phyloP scores from a whole-genome alignment of 2,113 vertebrate species.

The Saiga tatarica region DNA sequence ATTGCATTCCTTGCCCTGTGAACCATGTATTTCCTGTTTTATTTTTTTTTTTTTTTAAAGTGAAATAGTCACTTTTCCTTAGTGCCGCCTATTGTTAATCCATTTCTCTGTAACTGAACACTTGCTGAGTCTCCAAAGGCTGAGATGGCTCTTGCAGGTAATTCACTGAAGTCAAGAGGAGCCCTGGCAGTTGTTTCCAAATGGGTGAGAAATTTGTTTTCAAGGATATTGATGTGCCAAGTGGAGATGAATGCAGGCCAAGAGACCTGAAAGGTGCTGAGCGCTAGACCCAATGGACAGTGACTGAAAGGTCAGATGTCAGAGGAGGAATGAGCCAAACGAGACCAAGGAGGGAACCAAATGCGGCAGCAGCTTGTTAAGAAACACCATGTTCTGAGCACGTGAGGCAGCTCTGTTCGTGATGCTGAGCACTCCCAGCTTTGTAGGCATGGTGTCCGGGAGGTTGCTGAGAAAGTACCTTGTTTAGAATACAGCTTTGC shows the following conservation, averaged over 20 bases:
- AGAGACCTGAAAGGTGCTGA: not conserved
- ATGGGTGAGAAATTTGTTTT: not conserved
- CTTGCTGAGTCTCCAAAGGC: not conserved
- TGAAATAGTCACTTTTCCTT: not conserved
- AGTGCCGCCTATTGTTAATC: not conserved
- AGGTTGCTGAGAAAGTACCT: not conserved
- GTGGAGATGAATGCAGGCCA: not conserved
- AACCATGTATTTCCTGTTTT: conserved; percentile 36
- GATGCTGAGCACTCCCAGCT: not conserved
- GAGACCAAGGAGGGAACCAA: not conserved
- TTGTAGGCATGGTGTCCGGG: not conserved
- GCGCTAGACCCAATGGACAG: accelerated
- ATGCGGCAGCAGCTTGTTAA: not conserved
- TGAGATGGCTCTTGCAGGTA: not conserved
- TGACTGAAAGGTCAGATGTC: not conserved
- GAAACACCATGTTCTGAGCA: not conserved
- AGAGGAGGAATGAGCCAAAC: not conserved
- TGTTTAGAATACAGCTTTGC: not conserved
- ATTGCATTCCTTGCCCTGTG: not conserved
- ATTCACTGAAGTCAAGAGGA: not conserved
- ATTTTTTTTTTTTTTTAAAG: not conserved
- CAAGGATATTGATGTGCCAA: not conserved
- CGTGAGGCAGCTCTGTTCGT: not conserved
- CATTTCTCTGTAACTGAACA: conserved; percentile 7
- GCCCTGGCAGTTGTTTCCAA: not conserved